Evolutionary conservation across 2,113 vertebrate genomes (phyloP), one percentile per base, ranked within the genome.

Genomic region (Trogon melanurus): DNA sequence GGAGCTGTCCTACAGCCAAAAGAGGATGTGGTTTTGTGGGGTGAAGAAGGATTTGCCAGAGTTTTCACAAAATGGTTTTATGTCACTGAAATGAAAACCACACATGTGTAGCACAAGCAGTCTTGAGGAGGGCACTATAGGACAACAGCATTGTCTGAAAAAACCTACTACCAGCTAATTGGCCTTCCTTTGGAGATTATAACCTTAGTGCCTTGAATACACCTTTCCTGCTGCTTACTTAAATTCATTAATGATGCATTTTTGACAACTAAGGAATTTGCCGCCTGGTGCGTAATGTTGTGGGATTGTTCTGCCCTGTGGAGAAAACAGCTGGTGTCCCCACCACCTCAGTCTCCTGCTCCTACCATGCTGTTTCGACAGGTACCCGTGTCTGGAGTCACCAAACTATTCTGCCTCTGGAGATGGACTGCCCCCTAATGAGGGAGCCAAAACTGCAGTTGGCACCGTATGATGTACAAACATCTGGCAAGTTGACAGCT

Each of bases 361-460:
- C 58, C 60, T 95, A 84, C 87, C 88, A 34, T 47, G 81, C 79
- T 97, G 85, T 92, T 83, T 32, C 96, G 95, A 85, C 95, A 91
- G 71, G 32, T 80, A 53, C 56, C 67, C 1, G 1, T 19, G 51
- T 88, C 92, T 45, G 25, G 95, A 96, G 85, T 78, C 91, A 93
- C 81, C 87, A 80, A 97, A 95, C 85, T 85, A 12, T 85, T 90
- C 85, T 95, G 66, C 82, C 88, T 97, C 96, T 96, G 95, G 94
- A 96, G 88, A 80, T 60, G 71, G 79, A 23, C 51, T 88, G 80
- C 47, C 65, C 93, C 79, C 47, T 58, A 57, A 44, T 11, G 48
- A 65, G 65, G 30, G 65, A 79, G 76, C 66, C 27, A 60, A 89
- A 81, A 89, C 86, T 73, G 70, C 50, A 79, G 4, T 21, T 84